Evolutionary conservation across 2,888 invertebrate species (phyloP).

Genomic region (Phragmatobia fuliginosa): DNA sequence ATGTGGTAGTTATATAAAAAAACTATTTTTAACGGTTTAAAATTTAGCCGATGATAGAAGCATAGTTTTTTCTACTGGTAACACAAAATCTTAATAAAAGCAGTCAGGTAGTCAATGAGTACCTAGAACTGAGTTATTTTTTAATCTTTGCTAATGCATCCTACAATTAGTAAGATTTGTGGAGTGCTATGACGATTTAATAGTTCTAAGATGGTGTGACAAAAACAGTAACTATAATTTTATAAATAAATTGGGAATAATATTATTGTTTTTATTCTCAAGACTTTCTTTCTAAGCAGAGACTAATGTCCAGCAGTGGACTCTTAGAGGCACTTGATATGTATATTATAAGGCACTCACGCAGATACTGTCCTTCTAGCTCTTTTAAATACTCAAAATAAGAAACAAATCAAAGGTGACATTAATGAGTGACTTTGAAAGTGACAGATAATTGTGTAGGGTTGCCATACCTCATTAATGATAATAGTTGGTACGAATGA

Average conservation of each 20-base stretch:
- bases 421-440: background rate
- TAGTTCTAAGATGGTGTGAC: background rate
- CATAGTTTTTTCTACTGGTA: background rate
- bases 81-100: background rate
- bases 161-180: background rate
- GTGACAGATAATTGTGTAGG: background rate
- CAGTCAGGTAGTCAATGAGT: no score
- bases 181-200: background rate
- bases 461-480: conserved; percentile 85
- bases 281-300: no score
- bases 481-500: conserved; percentile 89
- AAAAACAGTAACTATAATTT: background rate
- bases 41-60: background rate
- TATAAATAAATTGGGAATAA: no score
- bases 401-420: background rate
- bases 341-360: no score
- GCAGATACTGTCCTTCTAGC: no score
- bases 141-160: background rate
- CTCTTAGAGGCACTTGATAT: no score
- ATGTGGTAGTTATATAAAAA: no score
- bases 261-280: no score
- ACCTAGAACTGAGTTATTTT: background rate
- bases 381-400: no score
- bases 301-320: no score
- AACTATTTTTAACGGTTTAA: background rate